A percentile compares a stretch with the other conserved stretches of the same genome.
These are phyloP conservation scores for Protobothrops mucrosquamatus DNA, from an alignment of 2,113 vertebrate species.

Conservation along the genomic window DNA sequence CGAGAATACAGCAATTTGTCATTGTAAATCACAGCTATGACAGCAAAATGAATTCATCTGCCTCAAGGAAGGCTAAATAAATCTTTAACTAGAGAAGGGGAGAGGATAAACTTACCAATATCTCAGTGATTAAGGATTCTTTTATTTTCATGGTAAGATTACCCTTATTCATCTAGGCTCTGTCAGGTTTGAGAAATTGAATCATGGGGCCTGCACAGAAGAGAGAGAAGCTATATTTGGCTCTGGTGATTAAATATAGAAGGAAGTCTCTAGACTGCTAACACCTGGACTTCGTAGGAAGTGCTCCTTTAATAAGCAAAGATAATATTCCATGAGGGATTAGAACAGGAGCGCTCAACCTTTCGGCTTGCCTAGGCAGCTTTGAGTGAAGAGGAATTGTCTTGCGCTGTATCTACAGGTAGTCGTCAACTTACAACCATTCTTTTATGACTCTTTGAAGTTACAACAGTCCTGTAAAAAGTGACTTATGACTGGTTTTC, in stretches of 20 bases:
- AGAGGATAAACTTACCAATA: neutral
- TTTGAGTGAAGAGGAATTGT: neutral
- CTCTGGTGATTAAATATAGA: constrained; percentile 19
- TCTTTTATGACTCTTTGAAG: neutral
- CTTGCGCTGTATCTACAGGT: neutral
- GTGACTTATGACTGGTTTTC: neutral
- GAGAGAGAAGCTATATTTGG: constrained; percentile 23
- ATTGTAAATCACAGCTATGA: constrained; percentile 1
- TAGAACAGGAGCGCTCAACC: neutral
- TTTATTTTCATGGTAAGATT: neutral
- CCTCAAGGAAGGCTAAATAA: constrained; percentile 8
- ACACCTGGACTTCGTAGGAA: constrained; percentile 21
- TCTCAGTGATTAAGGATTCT: neutral
- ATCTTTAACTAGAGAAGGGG: neutral
- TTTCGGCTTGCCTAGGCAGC: neutral
- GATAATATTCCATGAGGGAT: neutral
- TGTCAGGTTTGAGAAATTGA: neutral
- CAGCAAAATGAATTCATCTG: constrained; percentile 4
- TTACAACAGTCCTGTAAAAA: neutral
- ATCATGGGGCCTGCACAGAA: neutral
- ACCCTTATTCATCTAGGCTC: neutral
- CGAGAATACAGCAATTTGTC: neutral
- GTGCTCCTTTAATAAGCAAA: constrained; percentile 31
- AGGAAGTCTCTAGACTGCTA: neutral
- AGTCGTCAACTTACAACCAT: neutral